A percentile compares a stretch with the other conserved stretches of the same genome.
Evolutionary conservation across 1,140 invertebrate genomes (phyloP).

Genomic region (Eupeodes corollae): DNA sequence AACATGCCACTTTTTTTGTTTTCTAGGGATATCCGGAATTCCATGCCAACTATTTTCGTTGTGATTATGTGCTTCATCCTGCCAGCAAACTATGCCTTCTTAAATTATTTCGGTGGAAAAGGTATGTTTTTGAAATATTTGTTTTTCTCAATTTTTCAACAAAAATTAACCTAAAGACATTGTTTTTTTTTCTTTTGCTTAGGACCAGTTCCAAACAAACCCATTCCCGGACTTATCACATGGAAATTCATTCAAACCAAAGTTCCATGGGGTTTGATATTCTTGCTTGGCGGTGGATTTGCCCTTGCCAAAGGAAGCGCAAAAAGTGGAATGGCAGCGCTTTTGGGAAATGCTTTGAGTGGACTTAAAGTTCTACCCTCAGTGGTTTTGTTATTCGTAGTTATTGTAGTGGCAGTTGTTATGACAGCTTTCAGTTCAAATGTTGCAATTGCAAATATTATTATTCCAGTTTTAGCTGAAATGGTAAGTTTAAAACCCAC

Average conservation of each 20-base stretch:
- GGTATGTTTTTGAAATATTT: background rate
- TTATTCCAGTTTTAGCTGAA: constrained; percentile 67
- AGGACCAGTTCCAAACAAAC: constrained; percentile 45
- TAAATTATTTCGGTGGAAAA: constrained; percentile 48
- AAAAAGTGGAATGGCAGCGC: constrained; percentile 59
- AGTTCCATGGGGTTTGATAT: constrained; percentile 66
- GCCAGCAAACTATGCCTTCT: constrained; percentile 62
- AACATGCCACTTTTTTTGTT: too few species aligned
- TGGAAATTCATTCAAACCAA: constrained; percentile 68
- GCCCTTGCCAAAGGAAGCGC: constrained; percentile 74
- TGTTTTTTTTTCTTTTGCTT: constrained; percentile 25
- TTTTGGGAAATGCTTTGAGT: constrained; percentile 55
- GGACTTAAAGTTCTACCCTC: constrained; percentile 44
- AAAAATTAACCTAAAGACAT: background rate
- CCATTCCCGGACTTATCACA: constrained; percentile 56
- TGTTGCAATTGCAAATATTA: constrained; percentile 69
- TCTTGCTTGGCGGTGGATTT: constrained; percentile 73
- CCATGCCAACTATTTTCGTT: constrained; percentile 69
- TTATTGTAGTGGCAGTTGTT: constrained; percentile 43
- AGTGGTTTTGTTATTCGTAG: constrained; percentile 45
- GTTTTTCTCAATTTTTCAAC: background rate
- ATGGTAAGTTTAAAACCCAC: constrained; percentile 43
- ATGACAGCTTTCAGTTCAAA: constrained; percentile 77
- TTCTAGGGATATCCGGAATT: constrained; percentile 58
- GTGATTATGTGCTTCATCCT: constrained; percentile 70